Evolutionary conservation across 37 sponge, comb jelly and placozoan genomes (phyloP).

Genomic region (Mnemiopsis leidyi): DNA sequence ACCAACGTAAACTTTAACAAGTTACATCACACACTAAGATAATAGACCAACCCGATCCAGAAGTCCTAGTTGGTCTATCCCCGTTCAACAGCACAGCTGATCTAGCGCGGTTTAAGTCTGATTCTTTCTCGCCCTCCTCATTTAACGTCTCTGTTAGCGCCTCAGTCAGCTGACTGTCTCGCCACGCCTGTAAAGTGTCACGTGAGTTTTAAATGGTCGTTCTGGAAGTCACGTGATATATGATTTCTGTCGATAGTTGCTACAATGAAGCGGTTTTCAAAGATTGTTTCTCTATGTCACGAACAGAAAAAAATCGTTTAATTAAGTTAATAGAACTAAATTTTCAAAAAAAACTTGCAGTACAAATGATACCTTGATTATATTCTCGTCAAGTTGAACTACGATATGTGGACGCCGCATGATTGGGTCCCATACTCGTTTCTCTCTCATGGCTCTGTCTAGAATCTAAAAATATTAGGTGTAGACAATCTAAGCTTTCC

Average conservation of each 20-base stretch:
- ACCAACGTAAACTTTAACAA: too few species aligned
- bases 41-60: background rate
- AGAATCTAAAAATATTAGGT: background rate
- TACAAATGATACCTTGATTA: background rate
- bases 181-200: background rate
- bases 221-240: too few species aligned
- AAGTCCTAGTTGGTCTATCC: background rate
- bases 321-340: too few species aligned
- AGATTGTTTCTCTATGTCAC: too few species aligned
- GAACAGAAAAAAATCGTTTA: too few species aligned
- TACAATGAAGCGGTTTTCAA: too few species aligned
- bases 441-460: background rate
- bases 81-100: background rate
- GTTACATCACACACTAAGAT: too few species aligned
- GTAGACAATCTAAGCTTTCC: too few species aligned
- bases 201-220: too few species aligned
- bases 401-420: constrained; percentile 35
- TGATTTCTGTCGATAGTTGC: too few species aligned
- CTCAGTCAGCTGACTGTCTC: background rate
- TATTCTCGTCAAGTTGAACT: background rate
- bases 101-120: background rate
- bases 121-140: too few species aligned
- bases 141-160: background rate
- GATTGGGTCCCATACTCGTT: constrained; percentile 34
- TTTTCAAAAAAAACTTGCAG: too few species aligned